Evolutionary conservation across 2,888 invertebrate genomes (phyloP).

Genomic region (Himalopsyche anomala): DNA sequence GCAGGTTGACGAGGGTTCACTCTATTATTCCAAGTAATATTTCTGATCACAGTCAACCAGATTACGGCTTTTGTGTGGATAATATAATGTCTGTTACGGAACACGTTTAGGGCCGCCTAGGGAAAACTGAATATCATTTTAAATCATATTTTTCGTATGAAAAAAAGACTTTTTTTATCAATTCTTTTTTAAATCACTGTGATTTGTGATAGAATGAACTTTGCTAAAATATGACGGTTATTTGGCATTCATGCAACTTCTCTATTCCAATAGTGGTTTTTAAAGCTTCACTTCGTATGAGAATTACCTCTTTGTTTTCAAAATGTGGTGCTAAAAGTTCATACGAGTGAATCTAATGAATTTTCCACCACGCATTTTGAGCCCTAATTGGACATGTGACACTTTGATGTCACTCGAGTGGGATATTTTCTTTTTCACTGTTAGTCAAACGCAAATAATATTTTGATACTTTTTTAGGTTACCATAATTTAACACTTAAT

Average conservation of each 20-base stretch:
- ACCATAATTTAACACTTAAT: no score
- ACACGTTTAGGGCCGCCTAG: neutral
- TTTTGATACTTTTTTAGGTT: neutral
- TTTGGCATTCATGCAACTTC: neutral
- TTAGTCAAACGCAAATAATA: neutral
- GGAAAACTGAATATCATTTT: neutral
- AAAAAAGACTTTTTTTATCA: no score
- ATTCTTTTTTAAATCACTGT: no score
- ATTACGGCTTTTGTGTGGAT: neutral
- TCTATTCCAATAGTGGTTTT: neutral
- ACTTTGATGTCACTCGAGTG: constrained; percentile 1
- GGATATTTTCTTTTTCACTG: neutral
- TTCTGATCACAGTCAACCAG: constrained; percentile 4
- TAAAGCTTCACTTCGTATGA: neutral
- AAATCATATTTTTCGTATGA: neutral
- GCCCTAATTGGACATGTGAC: neutral
- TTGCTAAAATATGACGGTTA: neutral
- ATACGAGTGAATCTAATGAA: constrained; percentile 15
- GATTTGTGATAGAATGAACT: neutral
- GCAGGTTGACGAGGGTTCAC: constrained; percentile 15
- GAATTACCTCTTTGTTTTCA: neutral
- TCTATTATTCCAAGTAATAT: constrained; percentile 34
- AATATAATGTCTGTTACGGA: neutral
- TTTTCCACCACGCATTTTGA: neutral
- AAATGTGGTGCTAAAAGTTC: neutral